phyloP scores from a whole-genome alignment of 2,113 vertebrate genomes.

The Triplophysa dalaica region DNA sequence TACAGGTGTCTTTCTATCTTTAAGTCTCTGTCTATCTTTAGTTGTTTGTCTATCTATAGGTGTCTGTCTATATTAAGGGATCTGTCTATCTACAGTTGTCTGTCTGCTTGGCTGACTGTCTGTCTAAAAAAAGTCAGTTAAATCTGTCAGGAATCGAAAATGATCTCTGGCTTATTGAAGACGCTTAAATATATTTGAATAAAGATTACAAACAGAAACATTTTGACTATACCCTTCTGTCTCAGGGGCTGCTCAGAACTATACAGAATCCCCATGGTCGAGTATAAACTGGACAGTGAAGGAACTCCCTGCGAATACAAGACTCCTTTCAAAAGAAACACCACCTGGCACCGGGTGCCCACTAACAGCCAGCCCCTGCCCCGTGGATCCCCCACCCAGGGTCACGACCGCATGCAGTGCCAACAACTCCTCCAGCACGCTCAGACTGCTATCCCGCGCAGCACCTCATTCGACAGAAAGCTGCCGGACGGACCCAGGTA shows the following conservation, averaged over 20 bases:
- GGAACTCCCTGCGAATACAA: slow-evolving; percentile 97
- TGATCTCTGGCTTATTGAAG: too few species aligned
- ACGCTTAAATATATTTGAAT: too few species aligned
- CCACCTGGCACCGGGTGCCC: slow-evolving; percentile 94
- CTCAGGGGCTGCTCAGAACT: slow-evolving; percentile 94
- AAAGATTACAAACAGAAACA: too few species aligned
- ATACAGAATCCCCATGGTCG: slow-evolving; percentile 96
- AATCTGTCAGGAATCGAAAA: too few species aligned
- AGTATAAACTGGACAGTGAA: slow-evolving; percentile 97
- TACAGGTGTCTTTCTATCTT: too few species aligned
- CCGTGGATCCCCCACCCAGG: slow-evolving; percentile 86
- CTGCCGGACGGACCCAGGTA: slow-evolving; percentile 91
- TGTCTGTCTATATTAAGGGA: too few species aligned
- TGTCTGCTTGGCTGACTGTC: too few species aligned
- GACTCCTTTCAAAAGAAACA: slow-evolving; percentile 95
- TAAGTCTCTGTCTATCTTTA: too few species aligned
- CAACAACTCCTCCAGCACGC: slow-evolving; percentile 89
- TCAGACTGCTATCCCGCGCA: slow-evolving; percentile 86
- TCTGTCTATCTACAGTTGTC: too few species aligned
- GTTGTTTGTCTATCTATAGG: too few species aligned
- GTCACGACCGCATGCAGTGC: slow-evolving; percentile 85
- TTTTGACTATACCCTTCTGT: background rate
- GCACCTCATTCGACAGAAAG: slow-evolving; percentile 95
- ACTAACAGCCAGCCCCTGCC: slow-evolving; percentile 80
- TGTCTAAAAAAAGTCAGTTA: too few species aligned